Percentiles rank a stretch among this genome's conserved stretches.
Evolutionary conservation across 2,113 vertebrate genomes (phyloP).

Genomic region (Tachycineta bicolor): DNA sequence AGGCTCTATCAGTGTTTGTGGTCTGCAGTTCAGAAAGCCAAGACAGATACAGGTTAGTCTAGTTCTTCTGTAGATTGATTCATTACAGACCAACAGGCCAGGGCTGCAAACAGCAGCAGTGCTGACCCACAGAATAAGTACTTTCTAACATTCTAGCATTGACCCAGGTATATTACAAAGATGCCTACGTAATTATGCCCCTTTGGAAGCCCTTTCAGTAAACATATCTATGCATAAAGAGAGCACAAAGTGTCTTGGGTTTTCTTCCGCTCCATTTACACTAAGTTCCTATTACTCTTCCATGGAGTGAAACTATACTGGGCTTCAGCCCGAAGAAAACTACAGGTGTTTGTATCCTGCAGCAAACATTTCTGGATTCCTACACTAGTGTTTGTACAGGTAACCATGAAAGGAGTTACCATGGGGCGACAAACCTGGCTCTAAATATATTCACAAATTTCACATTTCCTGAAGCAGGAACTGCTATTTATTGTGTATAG

Average conservation of each 20-base stretch:
- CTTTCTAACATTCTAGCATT: constrained; percentile 40
- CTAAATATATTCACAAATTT: not conserved
- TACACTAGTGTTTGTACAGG: not conserved
- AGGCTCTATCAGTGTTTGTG: not conserved
- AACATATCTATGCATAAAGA: not conserved
- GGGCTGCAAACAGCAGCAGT: not conserved
- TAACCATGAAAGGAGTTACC: not conserved
- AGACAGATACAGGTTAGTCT: not conserved
- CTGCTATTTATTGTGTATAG: not conserved
- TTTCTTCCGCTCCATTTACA: not conserved
- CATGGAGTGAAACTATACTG: not conserved
- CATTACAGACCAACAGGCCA: not conserved
- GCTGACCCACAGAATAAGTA: not conserved
- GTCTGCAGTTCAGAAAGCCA: not conserved
- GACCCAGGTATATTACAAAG: not conserved
- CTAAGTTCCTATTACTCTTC: not conserved
- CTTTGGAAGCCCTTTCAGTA: not conserved
- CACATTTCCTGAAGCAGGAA: not conserved
- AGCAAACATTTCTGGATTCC: constrained; percentile 1
- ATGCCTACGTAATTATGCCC: not conserved
- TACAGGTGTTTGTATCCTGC: not conserved
- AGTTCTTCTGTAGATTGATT: not conserved
- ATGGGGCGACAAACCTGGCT: not conserved
- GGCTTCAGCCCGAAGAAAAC: not conserved
- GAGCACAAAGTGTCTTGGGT: not conserved